phyloP scores from a whole-genome alignment of 2,888 invertebrate species.

The Petrophora chlorosata region DNA sequence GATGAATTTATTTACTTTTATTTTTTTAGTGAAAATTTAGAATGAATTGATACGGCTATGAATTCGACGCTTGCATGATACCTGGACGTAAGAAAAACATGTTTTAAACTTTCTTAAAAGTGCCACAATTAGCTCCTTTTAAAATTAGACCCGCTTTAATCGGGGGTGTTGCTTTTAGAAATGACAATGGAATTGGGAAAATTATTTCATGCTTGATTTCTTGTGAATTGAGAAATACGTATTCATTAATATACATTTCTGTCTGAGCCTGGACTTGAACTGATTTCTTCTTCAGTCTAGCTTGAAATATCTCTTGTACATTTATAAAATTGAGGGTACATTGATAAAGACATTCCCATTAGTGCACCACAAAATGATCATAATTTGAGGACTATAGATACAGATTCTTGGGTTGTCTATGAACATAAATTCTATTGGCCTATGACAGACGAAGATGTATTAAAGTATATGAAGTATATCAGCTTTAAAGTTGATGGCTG shows the following conservation, averaged over 20 bases:
- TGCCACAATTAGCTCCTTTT: conserved; percentile 62
- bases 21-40: conserved; percentile 31
- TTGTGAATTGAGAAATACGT: no score
- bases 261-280: no score
- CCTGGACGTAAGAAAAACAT: conserved; percentile 35
- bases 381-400: no score
- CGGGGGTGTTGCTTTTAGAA: conserved; percentile 56
- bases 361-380: no score
- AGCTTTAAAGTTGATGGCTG: conserved; percentile 58
- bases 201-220: no score
- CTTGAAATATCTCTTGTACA: no score
- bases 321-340: no score
- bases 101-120: conserved; percentile 36
- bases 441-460: conserved; percentile 46
- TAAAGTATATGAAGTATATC: conserved; percentile 44
- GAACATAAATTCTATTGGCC: conserved; percentile 35
- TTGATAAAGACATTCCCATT: no score
- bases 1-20: conserved; percentile 66
- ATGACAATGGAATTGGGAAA: no score
- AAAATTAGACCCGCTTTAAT: conserved; percentile 42
- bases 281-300: no score
- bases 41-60: conserved; percentile 32
- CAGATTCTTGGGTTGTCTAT: no score
- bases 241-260: no score
- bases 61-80: conserved; percentile 14